Base-by-base conservation (phyloP, 2,888 invertebrate genomes). In the Cataglyphis rosenhaueri region DNA sequence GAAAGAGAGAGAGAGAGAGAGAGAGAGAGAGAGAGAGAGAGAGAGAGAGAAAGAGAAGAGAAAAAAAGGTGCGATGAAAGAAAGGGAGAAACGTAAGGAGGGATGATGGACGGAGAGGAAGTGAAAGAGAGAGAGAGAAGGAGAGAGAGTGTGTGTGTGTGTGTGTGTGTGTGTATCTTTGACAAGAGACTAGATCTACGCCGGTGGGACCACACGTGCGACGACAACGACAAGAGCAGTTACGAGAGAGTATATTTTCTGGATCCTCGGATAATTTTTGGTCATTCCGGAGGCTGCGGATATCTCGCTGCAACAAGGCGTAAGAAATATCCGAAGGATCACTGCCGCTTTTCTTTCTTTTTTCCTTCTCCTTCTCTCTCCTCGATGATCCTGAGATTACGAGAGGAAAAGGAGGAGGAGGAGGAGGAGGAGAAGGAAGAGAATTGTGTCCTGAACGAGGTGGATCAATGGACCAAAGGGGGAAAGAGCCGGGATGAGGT, bases 111-210 rank as follows among this genome's bases (percentile, higher is more conserved):
- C 35, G 12, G 66, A n/a, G 52, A 55, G 35, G 68, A 52, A 10
- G 12, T 41, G 87, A 75, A 38, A 61, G 44, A 59, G 66, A 66
- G 85, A 65, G 83, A 71, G 76, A 83, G 65, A 85, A 81, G 32
- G 82, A 4, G 35, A 35, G 87, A 90, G 81, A 78, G 25, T 29
- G 25, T 2, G 25, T 29, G 2, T 29, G 25, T 25, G 25, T 25
- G 1, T 29, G 25, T 1, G 29, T 29, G 29, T 29, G 29, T 29
- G 89, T 88, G 88, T 92, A 92, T 92, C 91, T 92, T 88, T 92
- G 93, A 93, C 93, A 93, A 91, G 92, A 92, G 91, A 92, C 92
- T 92, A 92, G 92, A 89, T 91, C 92, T 90, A 89, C 91, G 89
- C 89, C 86, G 89, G 84, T 76, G 68, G 87, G 89, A 89, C 89